Base-by-base conservation (phyloP, 2,888 invertebrate species). In the Trichogramma evanescens region DNA sequence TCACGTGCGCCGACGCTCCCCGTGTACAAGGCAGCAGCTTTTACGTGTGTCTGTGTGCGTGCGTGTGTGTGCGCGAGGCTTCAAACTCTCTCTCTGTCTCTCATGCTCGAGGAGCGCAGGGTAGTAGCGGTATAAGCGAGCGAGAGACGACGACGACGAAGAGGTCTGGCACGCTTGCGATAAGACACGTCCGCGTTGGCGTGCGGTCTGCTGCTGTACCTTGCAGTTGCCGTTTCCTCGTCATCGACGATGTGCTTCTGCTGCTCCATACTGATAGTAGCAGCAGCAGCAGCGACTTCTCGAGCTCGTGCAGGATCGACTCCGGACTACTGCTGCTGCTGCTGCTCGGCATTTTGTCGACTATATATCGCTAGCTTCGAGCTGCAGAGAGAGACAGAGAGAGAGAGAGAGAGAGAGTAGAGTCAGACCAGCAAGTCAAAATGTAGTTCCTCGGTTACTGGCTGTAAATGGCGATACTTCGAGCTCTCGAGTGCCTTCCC, bases 161-260 rank as follows among this genome's bases (percentile, higher is more conserved):
- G 51, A 51, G 51, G 75, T 72, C 76, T 75, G 75, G 74, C 70
- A 71, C 73, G 72, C 69, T 70, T 70, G 74, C 75, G 75, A 75
- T 75, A 75, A 75, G 76, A 73, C 76, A 75, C 75, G 76, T 76
- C 75, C 74, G 69, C 46, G 46, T 10, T 43, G 8, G 8, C 40
- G 50, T 9, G 45, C 13, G 40, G 7, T 13, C 9, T 39, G 43
- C 58, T 5, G 43, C 53, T 3, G 46, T 13, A 10, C 48, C 10
- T 10, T 13, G 10, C 26, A 48, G 10, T 53, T 56, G 50, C 43
- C 62, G 55, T 44, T 45, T 53, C n/a, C 52, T 46, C 42, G 4
- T 48, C 45, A 38, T 45, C 58, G 10, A 42, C 53, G 58, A 42
- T 58, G 40, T 50, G 39, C 49, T 43, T 40, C 51, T 56, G 52